These are phyloP conservation scores for Stigmatopora argus DNA, from an alignment of 2,113 vertebrate species.

Conservation along the genomic window DNA sequence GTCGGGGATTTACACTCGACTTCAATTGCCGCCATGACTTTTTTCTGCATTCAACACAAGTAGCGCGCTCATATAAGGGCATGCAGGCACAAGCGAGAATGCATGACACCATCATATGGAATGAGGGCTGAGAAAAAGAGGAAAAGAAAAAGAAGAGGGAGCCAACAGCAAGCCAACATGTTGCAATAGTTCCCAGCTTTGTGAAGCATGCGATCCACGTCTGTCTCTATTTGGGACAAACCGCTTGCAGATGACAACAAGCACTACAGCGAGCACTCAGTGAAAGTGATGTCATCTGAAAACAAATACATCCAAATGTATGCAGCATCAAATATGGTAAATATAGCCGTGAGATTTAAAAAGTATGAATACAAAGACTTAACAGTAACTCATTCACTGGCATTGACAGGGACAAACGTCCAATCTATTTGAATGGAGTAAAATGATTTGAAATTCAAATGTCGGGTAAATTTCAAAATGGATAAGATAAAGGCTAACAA, in stretches of 20 bases:
- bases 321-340: background rate
- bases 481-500: background rate
- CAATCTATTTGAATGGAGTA: too few relatives aligned
- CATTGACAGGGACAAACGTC: too few relatives aligned
- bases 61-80: slow-evolving; percentile 3
- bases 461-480: background rate
- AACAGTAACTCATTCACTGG: background rate
- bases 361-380: background rate
- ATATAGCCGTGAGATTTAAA: background rate
- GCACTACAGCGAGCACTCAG: slow-evolving; percentile 59
- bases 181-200: slow-evolving; percentile 64
- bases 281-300: slow-evolving; percentile 62
- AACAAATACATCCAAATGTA: slow-evolving; percentile 31
- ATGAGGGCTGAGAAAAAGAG: slow-evolving; percentile 44
- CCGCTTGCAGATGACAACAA: slow-evolving; percentile 65
- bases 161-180: slow-evolving; percentile 51
- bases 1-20: background rate
- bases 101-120: slow-evolving; percentile 29
- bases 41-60: background rate
- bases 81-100: slow-evolving; percentile 12
- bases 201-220: slow-evolving; percentile 61
- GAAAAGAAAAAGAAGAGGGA: slow-evolving; percentile 8
- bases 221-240: slow-evolving; percentile 66
- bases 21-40: background rate
- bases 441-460: too few relatives aligned